Conservation (phyloP, 2,888 invertebrate genomes). For the Euplexia lucipara region DNA sequence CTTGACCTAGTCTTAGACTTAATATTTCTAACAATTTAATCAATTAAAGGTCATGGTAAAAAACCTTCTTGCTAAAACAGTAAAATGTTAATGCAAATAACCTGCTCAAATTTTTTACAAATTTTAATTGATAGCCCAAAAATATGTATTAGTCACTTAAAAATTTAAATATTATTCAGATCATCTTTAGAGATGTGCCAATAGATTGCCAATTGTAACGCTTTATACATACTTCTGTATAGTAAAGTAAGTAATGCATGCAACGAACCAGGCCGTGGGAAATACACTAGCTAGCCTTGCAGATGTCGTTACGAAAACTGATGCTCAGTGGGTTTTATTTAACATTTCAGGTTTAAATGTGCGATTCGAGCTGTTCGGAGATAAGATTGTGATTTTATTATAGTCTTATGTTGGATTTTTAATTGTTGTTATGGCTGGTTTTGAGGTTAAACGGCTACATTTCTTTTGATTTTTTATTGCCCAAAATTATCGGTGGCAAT, state of each 20-base stretch:
- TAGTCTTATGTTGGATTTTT: not conserved
- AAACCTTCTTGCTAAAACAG: not conserved
- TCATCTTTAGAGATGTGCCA: constrained; percentile 51
- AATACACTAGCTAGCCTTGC: constrained; percentile 51
- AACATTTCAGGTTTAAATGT: constrained; percentile 15
- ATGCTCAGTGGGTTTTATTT: constrained; percentile 23
- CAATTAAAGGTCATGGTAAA: not conserved
- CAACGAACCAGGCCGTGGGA: constrained; percentile 59
- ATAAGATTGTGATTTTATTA: not conserved
- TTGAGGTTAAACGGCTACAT: not conserved
- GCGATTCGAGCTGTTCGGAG: not conserved
- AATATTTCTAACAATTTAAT: not conserved
- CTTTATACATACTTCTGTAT: constrained; percentile 20
- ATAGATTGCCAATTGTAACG: constrained; percentile 56
- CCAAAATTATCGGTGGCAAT: no score
- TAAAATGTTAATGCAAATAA: constrained; percentile 6
- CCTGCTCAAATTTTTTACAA: not conserved
- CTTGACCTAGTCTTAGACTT: no score
- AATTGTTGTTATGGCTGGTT: not conserved
- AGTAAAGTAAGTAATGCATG: constrained; percentile 46
- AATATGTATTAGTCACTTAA: not conserved
- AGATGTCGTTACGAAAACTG: constrained; percentile 57
- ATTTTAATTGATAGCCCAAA: not conserved
- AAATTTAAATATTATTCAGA: constrained; percentile 45
- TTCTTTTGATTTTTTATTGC: no score